Percentiles rank a stretch among this genome's conserved stretches.
phyloP scores from a whole-genome alignment of 2,113 vertebrate species.

The Hippocampus mohnikei region DNA sequence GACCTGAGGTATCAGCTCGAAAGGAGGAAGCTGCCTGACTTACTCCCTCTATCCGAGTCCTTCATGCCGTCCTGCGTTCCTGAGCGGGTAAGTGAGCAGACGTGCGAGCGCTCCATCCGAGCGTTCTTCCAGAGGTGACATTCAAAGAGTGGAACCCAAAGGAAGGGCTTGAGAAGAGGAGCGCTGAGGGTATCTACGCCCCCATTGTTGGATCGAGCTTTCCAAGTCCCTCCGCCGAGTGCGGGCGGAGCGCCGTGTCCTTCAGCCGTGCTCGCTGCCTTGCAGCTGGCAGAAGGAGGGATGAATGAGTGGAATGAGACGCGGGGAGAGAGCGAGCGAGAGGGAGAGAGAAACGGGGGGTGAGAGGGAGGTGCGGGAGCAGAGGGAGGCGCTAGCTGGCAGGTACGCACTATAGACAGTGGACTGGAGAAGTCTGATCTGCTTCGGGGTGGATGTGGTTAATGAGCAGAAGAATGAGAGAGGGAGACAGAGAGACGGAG shows the following conservation, averaged over 20 bases:
- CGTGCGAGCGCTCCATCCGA: conserved; percentile 56
- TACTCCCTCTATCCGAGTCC: conserved; percentile 10
- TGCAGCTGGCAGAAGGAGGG: conserved; percentile 52
- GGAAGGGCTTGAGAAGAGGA: conserved; percentile 19
- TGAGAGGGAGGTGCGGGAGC: conserved; percentile 6
- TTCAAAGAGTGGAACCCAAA: conserved; percentile 61
- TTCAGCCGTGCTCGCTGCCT: conserved; percentile 64
- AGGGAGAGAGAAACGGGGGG: conserved; percentile 15
- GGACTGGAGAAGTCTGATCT: conserved; percentile 45
- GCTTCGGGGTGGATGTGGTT: conserved; percentile 32
- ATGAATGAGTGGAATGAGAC: conserved; percentile 58
- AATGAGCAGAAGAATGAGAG: not conserved
- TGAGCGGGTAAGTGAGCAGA: conserved; percentile 34
- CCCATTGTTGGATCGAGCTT: conserved; percentile 34
- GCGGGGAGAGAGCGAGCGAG: conserved; percentile 6
- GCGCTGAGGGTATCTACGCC: conserved; percentile 40
- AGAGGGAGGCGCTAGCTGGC: conserved; percentile 15
- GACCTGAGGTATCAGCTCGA: conserved; percentile 57
- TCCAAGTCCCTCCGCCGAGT: conserved; percentile 55
- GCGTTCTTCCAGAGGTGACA: conserved; percentile 70
- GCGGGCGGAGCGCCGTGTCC: conserved; percentile 63
- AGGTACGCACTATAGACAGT: conserved; percentile 50
- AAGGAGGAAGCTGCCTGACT: not conserved
- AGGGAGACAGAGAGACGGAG: conserved; percentile 7
- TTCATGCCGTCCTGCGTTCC: conserved; percentile 54